A percentile compares a stretch with the other conserved stretches of the same genome.
Evolutionary conservation across 2,888 invertebrate genomes (phyloP).

Genomic region (Mesorhabditis belari): DNA sequence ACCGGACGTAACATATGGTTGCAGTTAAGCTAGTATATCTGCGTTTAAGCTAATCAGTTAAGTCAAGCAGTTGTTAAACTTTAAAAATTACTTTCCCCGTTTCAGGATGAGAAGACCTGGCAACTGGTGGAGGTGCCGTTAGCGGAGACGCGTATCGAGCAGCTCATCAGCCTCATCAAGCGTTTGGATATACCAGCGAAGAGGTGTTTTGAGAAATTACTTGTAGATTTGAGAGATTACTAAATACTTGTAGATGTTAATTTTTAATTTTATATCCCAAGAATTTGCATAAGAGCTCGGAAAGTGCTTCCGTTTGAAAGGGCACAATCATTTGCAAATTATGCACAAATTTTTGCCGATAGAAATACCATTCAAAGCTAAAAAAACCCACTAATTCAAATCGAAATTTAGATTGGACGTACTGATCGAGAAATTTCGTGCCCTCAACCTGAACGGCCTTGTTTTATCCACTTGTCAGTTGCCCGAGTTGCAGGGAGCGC

Average conservation of each 20-base stretch:
- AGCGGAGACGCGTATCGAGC: conserved; percentile 39
- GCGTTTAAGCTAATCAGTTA: no score
- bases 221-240: no score
- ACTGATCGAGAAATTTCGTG: neutral
- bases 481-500: conserved; percentile 50
- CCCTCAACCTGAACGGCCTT: conserved; percentile 47
- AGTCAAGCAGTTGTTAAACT: no score
- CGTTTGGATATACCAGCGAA: conserved; percentile 32
- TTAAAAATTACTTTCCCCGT: no score
- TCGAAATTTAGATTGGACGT: neutral
- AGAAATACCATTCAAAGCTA: neutral
- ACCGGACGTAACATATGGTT: no score
- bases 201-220: conserved; percentile 22
- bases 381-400: conserved; percentile 3
- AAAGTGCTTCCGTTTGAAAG: neutral
- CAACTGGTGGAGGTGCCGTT: conserved; percentile 27
- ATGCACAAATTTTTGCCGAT: conserved; percentile 8
- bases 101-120: conserved; percentile 32
- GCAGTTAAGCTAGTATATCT: no score
- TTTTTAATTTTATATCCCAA: neutral
- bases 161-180: conserved; percentile 23
- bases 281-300: neutral
- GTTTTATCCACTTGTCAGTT: conserved; percentile 55
- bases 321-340: neutral
- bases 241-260: conserved; percentile 8